These are phyloP conservation scores for Parotia lawesii DNA, from an alignment of 2,113 vertebrate genomes.

Conservation along the genomic window DNA sequence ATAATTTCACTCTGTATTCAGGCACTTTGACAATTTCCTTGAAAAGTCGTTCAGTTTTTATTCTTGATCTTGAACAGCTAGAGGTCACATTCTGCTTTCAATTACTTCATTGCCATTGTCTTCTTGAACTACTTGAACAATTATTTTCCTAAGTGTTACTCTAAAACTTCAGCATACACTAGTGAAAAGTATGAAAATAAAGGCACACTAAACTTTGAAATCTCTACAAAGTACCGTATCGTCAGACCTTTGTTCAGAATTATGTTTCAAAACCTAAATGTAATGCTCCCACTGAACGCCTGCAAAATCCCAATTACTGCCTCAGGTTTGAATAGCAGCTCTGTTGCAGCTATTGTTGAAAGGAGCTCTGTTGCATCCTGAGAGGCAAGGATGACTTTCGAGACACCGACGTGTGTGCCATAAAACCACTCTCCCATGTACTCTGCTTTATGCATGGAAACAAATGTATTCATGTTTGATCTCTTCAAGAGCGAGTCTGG, in stretches of 20 bases:
- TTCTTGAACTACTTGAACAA: constrained; percentile 31
- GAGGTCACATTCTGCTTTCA: constrained; percentile 51
- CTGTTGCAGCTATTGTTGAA: constrained; percentile 22
- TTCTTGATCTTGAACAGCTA: constrained; percentile 24
- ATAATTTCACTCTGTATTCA: constrained; percentile 19
- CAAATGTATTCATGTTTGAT: constrained; percentile 29
- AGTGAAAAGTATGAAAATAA: constrained; percentile 37
- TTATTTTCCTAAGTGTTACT: constrained; percentile 29
- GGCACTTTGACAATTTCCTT: constrained; percentile 28
- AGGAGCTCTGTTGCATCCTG: not conserved
- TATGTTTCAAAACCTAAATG: constrained; percentile 3
- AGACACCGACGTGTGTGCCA: not conserved
- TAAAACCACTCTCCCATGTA: constrained; percentile 23
- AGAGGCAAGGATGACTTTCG: not conserved
- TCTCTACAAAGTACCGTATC: not conserved
- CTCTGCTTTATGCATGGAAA: constrained; percentile 39
- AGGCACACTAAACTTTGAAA: constrained; percentile 3
- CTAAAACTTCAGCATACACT: not conserved
- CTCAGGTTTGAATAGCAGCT: constrained; percentile 42
- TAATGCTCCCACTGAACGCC: not conserved
- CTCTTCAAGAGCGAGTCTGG: not conserved
- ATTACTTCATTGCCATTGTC: not conserved
- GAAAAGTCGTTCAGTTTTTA: not conserved
- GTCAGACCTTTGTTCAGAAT: not conserved
- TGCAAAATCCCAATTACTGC: constrained; percentile 45